A percentile compares a stretch with the other conserved stretches of the same genome.
These are phyloP conservation scores for Mizuhopecten yessoensis DNA, from an alignment of 1,140 invertebrate genomes.

Conservation along the genomic window DNA sequence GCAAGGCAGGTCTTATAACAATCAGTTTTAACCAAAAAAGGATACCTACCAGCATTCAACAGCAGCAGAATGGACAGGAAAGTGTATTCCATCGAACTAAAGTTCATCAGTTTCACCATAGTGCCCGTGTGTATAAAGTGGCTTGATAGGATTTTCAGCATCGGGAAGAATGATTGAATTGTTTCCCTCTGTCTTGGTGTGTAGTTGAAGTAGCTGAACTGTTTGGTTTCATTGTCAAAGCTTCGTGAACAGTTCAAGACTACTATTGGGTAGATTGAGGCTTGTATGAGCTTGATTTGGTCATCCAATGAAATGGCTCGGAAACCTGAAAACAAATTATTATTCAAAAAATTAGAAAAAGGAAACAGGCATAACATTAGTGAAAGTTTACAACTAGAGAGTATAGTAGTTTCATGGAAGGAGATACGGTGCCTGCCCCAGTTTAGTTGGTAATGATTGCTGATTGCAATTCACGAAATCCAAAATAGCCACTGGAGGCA, in stretches of 20 bases:
- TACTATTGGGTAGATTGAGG: slow-evolving; percentile 69
- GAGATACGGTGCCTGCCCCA: no score
- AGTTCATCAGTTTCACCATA: slow-evolving; percentile 61
- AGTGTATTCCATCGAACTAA: slow-evolving; percentile 67
- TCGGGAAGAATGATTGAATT: slow-evolving; percentile 65
- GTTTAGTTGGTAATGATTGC: no score
- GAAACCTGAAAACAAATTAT: slow-evolving; percentile 76
- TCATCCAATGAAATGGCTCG: slow-evolving; percentile 66
- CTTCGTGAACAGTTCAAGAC: slow-evolving; percentile 63
- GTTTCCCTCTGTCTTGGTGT: slow-evolving; percentile 57
- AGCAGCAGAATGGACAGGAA: slow-evolving; percentile 69
- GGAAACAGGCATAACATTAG: no score
- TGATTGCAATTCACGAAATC: no score
- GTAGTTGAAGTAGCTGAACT: slow-evolving; percentile 75
- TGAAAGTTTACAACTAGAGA: no score
- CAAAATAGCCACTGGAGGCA: no score
- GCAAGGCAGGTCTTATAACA: no score
- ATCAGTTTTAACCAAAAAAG: no score
- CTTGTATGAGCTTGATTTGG: slow-evolving; percentile 70
- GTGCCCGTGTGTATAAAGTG: slow-evolving; percentile 69
- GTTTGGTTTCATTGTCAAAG: slow-evolving; percentile 66
- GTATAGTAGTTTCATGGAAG: no score
- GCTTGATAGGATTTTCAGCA: slow-evolving; percentile 61
- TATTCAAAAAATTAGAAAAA: no score
- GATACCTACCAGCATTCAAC: slow-evolving; percentile 65